A percentile compares a stretch with the other conserved stretches of the same genome.
phyloP scores from a whole-genome alignment of 2,113 vertebrate genomes.

The Bubo bubo region DNA sequence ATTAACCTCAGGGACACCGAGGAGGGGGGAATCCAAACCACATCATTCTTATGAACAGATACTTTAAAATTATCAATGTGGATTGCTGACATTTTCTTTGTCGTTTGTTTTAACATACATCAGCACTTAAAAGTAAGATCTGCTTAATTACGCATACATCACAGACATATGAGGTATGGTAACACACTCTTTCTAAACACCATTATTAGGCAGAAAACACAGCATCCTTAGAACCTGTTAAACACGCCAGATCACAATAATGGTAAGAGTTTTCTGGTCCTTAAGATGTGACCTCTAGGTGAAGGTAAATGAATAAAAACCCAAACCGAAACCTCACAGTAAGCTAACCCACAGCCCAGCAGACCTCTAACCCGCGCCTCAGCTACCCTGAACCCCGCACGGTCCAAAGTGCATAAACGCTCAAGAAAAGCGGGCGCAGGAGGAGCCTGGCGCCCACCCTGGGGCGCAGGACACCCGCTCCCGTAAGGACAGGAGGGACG shows the following conservation, averaged over 20 bases:
- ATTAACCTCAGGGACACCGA: neutral
- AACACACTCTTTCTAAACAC: neutral
- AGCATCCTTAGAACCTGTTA: neutral
- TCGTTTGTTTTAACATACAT: neutral
- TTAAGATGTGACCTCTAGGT: neutral
- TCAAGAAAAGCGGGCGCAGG: accelerated
- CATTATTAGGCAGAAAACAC: neutral
- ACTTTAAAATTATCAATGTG: accelerated
- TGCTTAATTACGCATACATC: neutral
- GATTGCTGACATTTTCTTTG: neutral
- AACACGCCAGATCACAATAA: accelerated
- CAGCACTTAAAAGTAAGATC: neutral
- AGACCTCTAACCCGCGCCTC: neutral
- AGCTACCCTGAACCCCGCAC: neutral
- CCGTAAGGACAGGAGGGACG: no score
- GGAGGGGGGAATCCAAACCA: neutral
- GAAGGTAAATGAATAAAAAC: neutral
- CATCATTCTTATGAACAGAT: neutral
- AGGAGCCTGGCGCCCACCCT: neutral
- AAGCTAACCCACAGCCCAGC: neutral
- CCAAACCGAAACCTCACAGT: no score
- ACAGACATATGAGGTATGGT: accelerated
- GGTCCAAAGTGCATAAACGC: accelerated
- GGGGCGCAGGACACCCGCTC: neutral
- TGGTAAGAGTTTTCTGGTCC: accelerated